Base-by-base conservation (phyloP, 2,113 vertebrate genomes). In the Chrysochloris asiatica region DNA sequence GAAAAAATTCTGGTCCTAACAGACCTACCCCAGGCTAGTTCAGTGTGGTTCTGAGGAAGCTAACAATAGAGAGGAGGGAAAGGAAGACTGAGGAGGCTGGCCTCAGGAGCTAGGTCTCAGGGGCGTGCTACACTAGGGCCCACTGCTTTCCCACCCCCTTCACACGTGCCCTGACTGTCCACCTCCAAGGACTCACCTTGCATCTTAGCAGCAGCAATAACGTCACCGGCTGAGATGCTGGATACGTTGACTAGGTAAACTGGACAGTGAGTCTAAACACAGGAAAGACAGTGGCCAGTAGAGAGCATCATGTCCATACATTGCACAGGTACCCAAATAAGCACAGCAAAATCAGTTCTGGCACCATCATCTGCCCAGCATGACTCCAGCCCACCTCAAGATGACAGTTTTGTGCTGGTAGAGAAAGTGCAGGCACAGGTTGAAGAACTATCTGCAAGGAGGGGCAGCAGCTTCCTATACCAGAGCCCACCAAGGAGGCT, bases 201-300 rank as follows among this genome's bases (percentile, higher is more conserved):
- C 99, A 99, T 99, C 97, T 99, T 99, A 89, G 99, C 98, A 0
- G 98, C 95, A 1, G 99, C 99, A 0, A 99, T 97, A 2, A 99
- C 99, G 2, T 99, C 99, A 86, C 99, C 99, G 0, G 99, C 99
- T 0, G 99, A 98, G 98, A 99, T 99, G 95, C 99, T 99, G 97
- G 99, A 99, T 61, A 99, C 98, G 1, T 98, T 99, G 95, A 99
- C 99, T 88, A 99, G 98, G 96, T 99, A 99, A 96, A 99, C 95
- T 0, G 99, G 99, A 94, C 99, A 99, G 97, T 99, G 99, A 87
- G 98, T 99, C 99, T 99, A 92, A 71, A 94, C 48, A 75, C 4
- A 81, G 19, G 80, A 93, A 85, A 94, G 21, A 76, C 0, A 22
- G 45, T 2, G 17, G 85, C 38, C 77, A 80, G 79, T 45, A 45